Conservation (phyloP, 2,113 vertebrate genomes). For the Microtus richardsoni region DNA sequence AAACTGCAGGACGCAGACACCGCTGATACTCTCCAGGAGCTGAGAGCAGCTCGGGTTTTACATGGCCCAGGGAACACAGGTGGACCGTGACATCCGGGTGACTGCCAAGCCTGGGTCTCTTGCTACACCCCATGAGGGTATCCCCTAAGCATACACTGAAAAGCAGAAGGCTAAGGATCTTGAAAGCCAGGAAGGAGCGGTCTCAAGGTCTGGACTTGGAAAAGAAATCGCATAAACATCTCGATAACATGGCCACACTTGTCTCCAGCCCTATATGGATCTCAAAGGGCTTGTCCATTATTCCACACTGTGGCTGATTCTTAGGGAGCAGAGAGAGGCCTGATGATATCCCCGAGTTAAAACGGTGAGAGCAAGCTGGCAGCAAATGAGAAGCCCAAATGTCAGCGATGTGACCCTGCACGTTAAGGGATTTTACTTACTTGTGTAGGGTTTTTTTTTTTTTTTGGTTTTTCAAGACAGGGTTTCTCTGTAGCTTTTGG, state of each 20-base stretch:
- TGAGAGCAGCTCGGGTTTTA: conserved; percentile 11
- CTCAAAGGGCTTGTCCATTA: background rate
- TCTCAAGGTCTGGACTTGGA: conserved; percentile 17
- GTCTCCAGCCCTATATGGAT: background rate
- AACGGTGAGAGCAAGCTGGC: background rate
- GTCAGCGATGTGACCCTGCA: accelerated
- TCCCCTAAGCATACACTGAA: background rate
- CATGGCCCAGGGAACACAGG: background rate
- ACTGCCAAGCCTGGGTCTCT: accelerated
- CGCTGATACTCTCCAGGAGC: background rate
- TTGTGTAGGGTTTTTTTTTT: background rate
- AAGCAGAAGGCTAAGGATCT: background rate
- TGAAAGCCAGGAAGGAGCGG: background rate
- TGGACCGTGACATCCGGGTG: background rate
- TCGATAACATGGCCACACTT: background rate
- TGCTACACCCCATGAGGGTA: accelerated
- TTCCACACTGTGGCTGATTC: background rate
- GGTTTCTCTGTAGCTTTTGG: too few species aligned
- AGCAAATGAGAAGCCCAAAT: background rate
- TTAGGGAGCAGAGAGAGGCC: background rate
- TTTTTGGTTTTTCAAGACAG: too few species aligned
- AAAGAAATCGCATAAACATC: background rate
- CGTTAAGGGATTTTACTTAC: background rate
- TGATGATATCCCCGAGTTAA: too few species aligned
- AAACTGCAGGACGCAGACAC: background rate